Evolutionary conservation across 1,140 invertebrate species (phyloP).

Genomic region (Archivesica marissinica): DNA sequence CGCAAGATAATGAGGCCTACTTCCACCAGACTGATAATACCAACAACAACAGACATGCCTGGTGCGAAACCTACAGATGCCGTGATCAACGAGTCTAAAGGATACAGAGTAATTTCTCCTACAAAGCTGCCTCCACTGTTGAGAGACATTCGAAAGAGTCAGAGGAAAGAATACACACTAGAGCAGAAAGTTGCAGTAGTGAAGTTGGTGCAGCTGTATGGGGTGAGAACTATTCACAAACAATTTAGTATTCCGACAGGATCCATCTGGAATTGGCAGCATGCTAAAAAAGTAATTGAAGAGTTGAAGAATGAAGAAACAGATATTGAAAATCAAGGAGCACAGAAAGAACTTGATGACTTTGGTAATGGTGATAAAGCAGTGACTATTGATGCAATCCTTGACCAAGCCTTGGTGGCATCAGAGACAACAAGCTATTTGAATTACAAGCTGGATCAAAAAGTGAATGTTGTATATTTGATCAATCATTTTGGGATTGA

Average conservation of each 20-base stretch:
- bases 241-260: constrained; percentile 43
- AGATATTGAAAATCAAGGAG: not conserved
- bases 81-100: not conserved
- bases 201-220: constrained; percentile 58
- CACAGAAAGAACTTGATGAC: not conserved
- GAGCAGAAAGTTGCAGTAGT: constrained; percentile 54
- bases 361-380: not conserved
- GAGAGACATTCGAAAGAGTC: not conserved
- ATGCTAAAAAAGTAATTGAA: constrained; percentile 35
- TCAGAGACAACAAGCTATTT: constrained; percentile 14
- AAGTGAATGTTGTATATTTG: constrained; percentile 44
- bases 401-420: constrained; percentile 35
- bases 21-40: too few relatives aligned
- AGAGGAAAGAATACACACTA: constrained; percentile 41
- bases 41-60: too few relatives aligned
- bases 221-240: constrained; percentile 54
- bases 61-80: too few relatives aligned
- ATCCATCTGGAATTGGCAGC: constrained; percentile 60
- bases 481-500: constrained; percentile 57
- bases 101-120: constrained; percentile 53
- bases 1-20: too few relatives aligned
- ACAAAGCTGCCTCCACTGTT: constrained; percentile 48
- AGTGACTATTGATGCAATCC: constrained; percentile 40
- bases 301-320: not conserved
- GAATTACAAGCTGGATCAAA: constrained; percentile 36